These are phyloP conservation scores for Rhinolophus sinicus DNA, from an alignment of 2,113 vertebrate species.

Conservation along the genomic window DNA sequence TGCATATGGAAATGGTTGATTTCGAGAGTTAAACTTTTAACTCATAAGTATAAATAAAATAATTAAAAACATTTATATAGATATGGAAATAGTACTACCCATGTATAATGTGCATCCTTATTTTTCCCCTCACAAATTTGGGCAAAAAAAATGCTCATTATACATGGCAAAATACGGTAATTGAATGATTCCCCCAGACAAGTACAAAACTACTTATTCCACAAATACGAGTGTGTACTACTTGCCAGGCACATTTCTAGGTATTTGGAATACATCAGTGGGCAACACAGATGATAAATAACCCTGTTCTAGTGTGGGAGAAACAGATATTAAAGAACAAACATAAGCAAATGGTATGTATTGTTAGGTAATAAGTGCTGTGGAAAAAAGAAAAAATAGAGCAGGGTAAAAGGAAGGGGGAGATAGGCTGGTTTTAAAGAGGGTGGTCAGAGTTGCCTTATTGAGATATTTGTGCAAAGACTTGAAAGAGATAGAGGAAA, in stretches of 20 bases:
- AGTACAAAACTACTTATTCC: background rate
- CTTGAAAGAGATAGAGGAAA: background rate
- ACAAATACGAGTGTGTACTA: background rate
- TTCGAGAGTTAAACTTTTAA: too few relatives aligned
- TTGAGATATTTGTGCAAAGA: background rate
- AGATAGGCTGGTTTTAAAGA: background rate
- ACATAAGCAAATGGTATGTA: background rate
- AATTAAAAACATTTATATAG: too few relatives aligned
- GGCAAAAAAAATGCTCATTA: too few relatives aligned
- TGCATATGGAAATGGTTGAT: too few relatives aligned
- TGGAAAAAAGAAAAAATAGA: background rate
- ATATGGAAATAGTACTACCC: too few relatives aligned
- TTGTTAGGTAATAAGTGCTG: background rate
- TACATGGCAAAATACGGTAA: background rate
- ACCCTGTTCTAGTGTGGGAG: background rate
- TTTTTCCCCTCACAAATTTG: too few relatives aligned
- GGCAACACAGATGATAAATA: constrained; percentile 14
- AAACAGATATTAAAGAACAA: constrained; percentile 6
- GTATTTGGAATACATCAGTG: constrained; percentile 38
- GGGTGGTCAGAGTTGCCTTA: background rate
- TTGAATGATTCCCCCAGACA: background rate
- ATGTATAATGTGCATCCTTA: too few relatives aligned
- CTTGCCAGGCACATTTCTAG: background rate
- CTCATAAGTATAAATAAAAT: too few relatives aligned
- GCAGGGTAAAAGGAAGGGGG: background rate